phyloP scores from a whole-genome alignment of 2,113 vertebrate genomes.

The Zapus hudsonius region DNA sequence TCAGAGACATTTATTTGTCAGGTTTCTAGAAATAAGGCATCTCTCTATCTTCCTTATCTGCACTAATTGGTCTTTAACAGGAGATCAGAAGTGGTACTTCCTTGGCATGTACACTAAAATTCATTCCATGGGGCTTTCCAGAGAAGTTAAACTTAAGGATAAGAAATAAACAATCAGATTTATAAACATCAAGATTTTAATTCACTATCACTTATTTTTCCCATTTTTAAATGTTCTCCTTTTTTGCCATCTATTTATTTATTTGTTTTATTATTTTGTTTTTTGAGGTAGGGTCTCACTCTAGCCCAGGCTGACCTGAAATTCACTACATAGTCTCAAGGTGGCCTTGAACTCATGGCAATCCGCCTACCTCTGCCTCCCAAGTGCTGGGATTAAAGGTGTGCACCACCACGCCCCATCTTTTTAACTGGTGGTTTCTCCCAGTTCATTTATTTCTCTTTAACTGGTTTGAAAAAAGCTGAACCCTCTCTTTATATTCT shows the following conservation, averaged over 20 bases:
- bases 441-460: background rate
- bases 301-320: too few relatives aligned
- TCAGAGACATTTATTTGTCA: background rate
- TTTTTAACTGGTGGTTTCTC: background rate
- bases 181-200: background rate
- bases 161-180: background rate
- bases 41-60: background rate
- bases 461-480: background rate
- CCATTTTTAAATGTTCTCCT: background rate
- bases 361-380: too few relatives aligned
- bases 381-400: too few relatives aligned
- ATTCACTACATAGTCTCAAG: too few relatives aligned
- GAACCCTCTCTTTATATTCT: background rate
- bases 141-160: background rate
- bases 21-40: background rate
- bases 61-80: background rate
- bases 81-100: background rate
- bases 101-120: background rate
- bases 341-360: too few relatives aligned
- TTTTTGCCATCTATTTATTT: too few relatives aligned
- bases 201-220: background rate
- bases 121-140: background rate
- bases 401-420: too few relatives aligned
- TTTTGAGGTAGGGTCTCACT: too few relatives aligned
- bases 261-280: too few relatives aligned